Evolutionary conservation across 2,113 vertebrate genomes (phyloP).

Genomic region (Bungarus multicinctus): DNA sequence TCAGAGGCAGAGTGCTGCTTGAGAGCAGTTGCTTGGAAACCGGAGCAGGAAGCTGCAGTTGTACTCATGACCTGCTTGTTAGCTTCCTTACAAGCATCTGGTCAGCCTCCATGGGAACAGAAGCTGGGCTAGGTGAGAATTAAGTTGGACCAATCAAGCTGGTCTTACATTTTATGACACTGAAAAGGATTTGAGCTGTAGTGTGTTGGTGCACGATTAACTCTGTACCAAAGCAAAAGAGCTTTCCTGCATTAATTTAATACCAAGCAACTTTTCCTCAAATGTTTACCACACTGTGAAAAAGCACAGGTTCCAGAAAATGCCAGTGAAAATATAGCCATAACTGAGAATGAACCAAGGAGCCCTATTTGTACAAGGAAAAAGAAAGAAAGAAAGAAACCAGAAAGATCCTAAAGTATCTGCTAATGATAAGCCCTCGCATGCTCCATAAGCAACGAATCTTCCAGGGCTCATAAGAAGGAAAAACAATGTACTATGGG

Average conservation of each 20-base stretch:
- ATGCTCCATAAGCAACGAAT: background rate
- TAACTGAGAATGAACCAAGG: background rate
- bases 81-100: background rate
- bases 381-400: background rate
- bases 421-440: background rate
- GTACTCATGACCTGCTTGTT: background rate
- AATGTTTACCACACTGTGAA: background rate
- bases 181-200: background rate
- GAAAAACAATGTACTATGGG: background rate
- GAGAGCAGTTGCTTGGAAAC: background rate
- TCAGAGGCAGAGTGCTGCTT: background rate
- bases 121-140: background rate
- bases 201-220: background rate
- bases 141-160: background rate
- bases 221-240: background rate
- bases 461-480: background rate
- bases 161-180: background rate
- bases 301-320: background rate
- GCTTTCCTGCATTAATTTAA: background rate
- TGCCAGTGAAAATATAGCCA: background rate
- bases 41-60: background rate
- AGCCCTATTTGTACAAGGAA: slow-evolving; percentile 4
- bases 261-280: background rate
- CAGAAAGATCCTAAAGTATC: background rate
- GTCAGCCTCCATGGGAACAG: background rate